A percentile compares a stretch with the other conserved stretches of the same genome.
Conservation (phyloP, 2,797 vertebrate species). For the Sarcophilus harrisii region DNA sequence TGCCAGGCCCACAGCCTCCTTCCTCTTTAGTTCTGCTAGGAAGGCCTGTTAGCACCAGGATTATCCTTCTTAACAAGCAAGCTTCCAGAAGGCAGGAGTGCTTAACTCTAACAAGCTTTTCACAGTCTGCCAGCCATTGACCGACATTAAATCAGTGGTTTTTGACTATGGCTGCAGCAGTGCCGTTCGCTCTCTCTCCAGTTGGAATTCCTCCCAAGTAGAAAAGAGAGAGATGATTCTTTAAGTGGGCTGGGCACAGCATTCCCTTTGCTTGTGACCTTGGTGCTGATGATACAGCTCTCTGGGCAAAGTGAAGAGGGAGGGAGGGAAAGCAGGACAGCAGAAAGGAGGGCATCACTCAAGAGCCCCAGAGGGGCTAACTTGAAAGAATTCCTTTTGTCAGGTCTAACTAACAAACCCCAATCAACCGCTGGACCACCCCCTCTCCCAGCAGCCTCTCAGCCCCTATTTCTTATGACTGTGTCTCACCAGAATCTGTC, state of each 20-base stretch:
- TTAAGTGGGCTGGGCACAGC: background rate
- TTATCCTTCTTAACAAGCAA: background rate
- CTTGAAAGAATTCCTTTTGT: too few relatives aligned
- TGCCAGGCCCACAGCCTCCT: background rate
- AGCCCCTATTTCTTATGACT: background rate
- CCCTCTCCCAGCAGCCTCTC: background rate
- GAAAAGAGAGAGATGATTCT: background rate
- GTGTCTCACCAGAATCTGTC: background rate
- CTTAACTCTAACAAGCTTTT: background rate
- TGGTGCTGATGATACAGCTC: background rate
- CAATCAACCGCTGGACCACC: background rate
- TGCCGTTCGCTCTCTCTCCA: background rate
- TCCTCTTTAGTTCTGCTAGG: background rate
- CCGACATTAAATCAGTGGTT: background rate
- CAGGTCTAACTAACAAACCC: background rate
- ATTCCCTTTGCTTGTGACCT: conserved; percentile 3
- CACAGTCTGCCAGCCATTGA: background rate
- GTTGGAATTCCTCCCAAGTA: background rate
- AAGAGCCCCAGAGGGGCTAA: background rate
- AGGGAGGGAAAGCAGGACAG: background rate
- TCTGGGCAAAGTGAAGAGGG: background rate
- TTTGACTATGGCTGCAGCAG: background rate
- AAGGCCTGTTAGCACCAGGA: background rate
- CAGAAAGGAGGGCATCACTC: background rate
- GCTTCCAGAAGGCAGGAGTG: background rate